phyloP scores from a whole-genome alignment of 2,888 invertebrate genomes.

The Phalangium opilio region DNA sequence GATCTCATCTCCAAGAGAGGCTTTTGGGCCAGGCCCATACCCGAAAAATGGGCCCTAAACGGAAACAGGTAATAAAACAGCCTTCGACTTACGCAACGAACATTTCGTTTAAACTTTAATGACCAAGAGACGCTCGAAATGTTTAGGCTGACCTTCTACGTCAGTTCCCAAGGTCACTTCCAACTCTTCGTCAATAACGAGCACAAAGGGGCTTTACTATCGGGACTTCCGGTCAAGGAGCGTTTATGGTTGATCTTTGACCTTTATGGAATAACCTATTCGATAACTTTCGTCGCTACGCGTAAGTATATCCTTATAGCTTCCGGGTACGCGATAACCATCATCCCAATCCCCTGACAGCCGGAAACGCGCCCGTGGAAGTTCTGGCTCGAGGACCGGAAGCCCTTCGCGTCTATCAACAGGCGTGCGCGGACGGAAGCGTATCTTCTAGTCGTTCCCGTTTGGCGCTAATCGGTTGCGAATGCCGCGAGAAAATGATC shows the following conservation, averaged over 20 bases:
- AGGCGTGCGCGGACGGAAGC: conserved; percentile 30
- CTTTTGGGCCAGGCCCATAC: conserved; percentile 28
- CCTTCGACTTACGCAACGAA: not conserved
- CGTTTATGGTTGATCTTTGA: conserved; percentile 30
- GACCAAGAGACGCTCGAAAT: not conserved
- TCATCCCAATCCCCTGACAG: not conserved
- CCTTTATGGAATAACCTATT: conserved; percentile 31
- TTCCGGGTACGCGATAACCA: not conserved
- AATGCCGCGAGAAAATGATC: conserved; percentile 30
- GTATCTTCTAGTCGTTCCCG: conserved; percentile 29
- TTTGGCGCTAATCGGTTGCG: conserved; percentile 31
- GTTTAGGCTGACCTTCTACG: conserved; percentile 26
- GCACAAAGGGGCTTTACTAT: conserved; percentile 29
- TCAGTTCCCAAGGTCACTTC: conserved; percentile 26
- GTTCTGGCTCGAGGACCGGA: conserved; percentile 31
- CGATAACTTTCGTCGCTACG: conserved; percentile 27
- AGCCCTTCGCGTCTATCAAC: conserved; percentile 29
- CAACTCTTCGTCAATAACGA: conserved; percentile 30
- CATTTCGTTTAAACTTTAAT: not conserved
- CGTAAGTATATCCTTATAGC: conserved; percentile 23
- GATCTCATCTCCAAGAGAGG: conserved; percentile 26
- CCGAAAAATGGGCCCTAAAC: conserved; percentile 24
- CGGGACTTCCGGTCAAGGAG: conserved; percentile 25
- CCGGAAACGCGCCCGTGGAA: conserved; percentile 31
- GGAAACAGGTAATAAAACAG: conserved; percentile 19